These are phyloP conservation scores for Helarctos malayanus DNA, from an alignment of 2,797 vertebrate genomes.

Conservation along the genomic window DNA sequence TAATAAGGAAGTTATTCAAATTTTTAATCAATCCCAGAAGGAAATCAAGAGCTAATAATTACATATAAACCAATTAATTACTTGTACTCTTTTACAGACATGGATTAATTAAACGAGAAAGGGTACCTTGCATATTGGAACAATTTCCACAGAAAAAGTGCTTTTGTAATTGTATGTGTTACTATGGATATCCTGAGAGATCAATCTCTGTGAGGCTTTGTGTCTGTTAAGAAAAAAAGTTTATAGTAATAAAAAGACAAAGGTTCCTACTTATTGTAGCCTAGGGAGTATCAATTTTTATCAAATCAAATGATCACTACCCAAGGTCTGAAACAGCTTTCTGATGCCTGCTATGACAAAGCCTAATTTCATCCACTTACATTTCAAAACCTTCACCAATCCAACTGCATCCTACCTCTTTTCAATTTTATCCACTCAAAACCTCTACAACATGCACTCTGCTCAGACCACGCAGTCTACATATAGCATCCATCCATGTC, in stretches of 20 bases:
- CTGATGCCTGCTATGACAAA: not conserved
- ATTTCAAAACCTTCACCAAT: constrained; percentile 52
- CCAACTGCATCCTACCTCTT: not conserved
- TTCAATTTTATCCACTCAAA: constrained; percentile 35
- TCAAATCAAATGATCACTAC: constrained; percentile 17
- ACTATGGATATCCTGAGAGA: constrained; percentile 98
- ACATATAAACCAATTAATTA: constrained; percentile 60
- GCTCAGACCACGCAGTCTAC: constrained; percentile 7
- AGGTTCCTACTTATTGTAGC: not conserved
- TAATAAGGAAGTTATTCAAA: constrained; percentile 34
- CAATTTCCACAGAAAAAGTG: constrained; percentile 98
- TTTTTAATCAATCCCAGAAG: constrained; percentile 39
- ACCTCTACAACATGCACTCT: not conserved
- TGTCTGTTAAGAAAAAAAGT: constrained; percentile 89
- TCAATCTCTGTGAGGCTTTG: constrained; percentile 97
- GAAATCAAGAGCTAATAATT: constrained; percentile 54
- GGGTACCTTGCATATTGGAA: constrained; percentile 97
- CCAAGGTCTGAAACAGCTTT: constrained; percentile 15
- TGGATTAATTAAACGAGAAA: constrained; percentile 22
- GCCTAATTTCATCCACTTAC: not conserved
- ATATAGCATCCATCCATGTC: not conserved
- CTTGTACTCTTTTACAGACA: constrained; percentile 29
- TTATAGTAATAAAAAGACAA: not conserved
- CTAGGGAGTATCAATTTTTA: constrained; percentile 33
- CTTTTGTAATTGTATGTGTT: constrained; percentile 99